Evolutionary conservation across 2,888 invertebrate species (phyloP), one percentile per base, ranked within the genome.

Genomic region (Drosophila mayaguana): DNA sequence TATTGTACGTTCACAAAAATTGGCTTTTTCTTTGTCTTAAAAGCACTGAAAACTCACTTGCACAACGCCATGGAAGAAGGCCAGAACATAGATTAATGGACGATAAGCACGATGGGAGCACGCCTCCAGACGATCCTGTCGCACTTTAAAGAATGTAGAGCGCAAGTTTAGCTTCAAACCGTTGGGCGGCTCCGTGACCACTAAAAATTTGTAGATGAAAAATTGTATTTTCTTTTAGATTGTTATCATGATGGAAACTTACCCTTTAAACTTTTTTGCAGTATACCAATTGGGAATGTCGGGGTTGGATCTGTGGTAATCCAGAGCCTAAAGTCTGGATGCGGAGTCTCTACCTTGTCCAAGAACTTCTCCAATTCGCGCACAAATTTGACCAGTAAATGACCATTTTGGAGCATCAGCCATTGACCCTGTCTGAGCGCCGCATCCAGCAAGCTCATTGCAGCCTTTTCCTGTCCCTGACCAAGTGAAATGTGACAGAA

Each of bases 361-460:
- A 98, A 93, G 78, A 95, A 95, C 90, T 98, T 98, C 92, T 98
- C 98, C 77, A 98, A 93, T 75, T 95, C 95, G 22, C 95, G 94
- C 7, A 98, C 94, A 93, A 98, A 98, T 6, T 94, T 94, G 12
- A 97, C 94, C 28, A 98, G 93, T 55, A 98, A 93, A 91, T 98
- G 98, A 73, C 98, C 98, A 93, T 98, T 98, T 93, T 98, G 98
- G 28, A 98, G 94, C 95, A 98, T 96, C 72, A 98, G 93, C 98
- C 98, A 98, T 88, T 96, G 96, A 0, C 98, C 98, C 90, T 96
- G 95, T 0, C 94, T 93, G 14, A 96, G 94, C 0, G 96, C 96
- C 0, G 94, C 94, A 73, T 96, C 95, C 16, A 97, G 91, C 11
- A 97, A 92, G 22, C 92, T 92, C 36, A 96, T 82, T 0, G 98